A percentile compares a stretch with the other conserved stretches of the same genome.
Conservation (phyloP, 2,888 invertebrate species). For the Tribolium freemani region DNA sequence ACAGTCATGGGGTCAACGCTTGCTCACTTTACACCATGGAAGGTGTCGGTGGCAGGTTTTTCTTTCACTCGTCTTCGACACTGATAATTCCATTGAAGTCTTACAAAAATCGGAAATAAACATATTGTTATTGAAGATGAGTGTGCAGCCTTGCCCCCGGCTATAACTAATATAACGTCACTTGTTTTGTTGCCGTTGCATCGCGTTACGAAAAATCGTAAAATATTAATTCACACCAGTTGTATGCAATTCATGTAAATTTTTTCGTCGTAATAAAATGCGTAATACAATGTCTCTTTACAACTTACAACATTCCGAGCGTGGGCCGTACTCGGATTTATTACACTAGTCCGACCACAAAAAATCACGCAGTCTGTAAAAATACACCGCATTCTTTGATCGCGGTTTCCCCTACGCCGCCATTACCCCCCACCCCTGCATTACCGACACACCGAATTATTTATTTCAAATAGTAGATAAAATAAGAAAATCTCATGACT, state of each 20-base stretch:
- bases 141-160: conserved; percentile 10
- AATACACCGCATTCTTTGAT: conserved; percentile 22
- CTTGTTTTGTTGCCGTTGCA: conserved; percentile 10
- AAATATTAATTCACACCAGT: background rate
- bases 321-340: conserved; percentile 31
- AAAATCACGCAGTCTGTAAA: conserved; percentile 19
- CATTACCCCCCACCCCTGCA: background rate
- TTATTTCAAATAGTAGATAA: background rate
- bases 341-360: conserved; percentile 3
- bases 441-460: background rate
- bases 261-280: conserved; percentile 11
- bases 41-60: background rate
- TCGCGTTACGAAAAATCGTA: background rate
- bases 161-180: conserved; percentile 15
- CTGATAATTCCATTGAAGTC: too few species aligned
- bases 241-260: conserved; percentile 7
- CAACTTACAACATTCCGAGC: conserved; percentile 29
- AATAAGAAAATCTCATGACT: too few species aligned
- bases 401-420: background rate
- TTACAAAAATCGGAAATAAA: too few species aligned
- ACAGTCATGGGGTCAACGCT: conserved; percentile 11
- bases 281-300: conserved; percentile 23
- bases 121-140: too few species aligned
- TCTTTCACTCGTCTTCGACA: background rate
- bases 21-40: conserved; percentile 4